phyloP scores from a whole-genome alignment of 2,888 invertebrate genomes.

The Dryomyza anilis region DNA sequence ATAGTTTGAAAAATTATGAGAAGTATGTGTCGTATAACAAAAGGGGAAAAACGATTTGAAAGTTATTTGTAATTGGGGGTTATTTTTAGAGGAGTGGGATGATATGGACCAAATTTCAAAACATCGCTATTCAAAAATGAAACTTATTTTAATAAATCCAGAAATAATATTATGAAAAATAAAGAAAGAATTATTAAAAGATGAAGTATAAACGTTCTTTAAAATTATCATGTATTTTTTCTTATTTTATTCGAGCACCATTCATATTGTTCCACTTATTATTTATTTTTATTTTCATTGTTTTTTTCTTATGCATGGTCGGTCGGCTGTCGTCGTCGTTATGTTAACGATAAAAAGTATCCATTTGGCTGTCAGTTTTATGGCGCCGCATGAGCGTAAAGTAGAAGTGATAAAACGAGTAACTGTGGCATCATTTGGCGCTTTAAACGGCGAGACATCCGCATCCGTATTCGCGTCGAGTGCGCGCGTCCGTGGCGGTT shows the following conservation, averaged over 20 bases:
- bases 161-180: too few relatives aligned
- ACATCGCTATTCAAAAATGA: too few relatives aligned
- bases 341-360: conserved; percentile 52
- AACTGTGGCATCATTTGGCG: not conserved
- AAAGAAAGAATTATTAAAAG: too few relatives aligned
- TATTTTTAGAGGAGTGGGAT: too few relatives aligned
- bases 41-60: too few relatives aligned
- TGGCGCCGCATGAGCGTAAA: conserved; percentile 20
- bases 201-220: too few relatives aligned
- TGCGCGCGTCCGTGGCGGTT: not conserved
- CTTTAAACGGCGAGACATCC: not conserved
- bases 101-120: too few relatives aligned
- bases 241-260: not conserved
- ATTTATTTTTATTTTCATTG: not conserved
- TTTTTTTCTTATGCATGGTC: not conserved
- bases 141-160: too few relatives aligned
- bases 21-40: too few relatives aligned
- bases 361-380: conserved; percentile 49
- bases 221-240: too few relatives aligned
- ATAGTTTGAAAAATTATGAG: not conserved
- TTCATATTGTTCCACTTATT: too few relatives aligned
- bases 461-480: not conserved
- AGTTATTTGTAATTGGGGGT: too few relatives aligned
- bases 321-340: conserved; percentile 36
- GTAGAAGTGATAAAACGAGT: conserved; percentile 9